Conservation (phyloP, 2,888 invertebrate species). For the Heteromurus nitidus region DNA sequence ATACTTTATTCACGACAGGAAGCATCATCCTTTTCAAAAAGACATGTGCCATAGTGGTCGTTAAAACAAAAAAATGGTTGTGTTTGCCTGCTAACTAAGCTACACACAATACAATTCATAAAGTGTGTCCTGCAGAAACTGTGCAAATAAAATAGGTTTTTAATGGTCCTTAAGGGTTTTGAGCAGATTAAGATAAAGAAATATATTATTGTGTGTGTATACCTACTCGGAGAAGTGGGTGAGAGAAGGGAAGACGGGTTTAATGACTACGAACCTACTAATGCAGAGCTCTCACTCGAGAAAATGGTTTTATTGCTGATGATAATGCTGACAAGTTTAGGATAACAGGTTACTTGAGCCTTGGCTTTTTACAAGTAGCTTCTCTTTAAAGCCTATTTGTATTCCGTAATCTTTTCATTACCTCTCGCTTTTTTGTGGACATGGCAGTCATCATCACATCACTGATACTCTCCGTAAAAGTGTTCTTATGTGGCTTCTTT, state of each 20-base stretch:
- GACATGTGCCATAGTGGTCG: constrained; percentile 39
- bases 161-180: constrained; percentile 51
- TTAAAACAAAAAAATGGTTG: constrained; percentile 27
- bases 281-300: constrained; percentile 12
- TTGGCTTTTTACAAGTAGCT: not conserved
- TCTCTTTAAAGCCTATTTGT: constrained; percentile 49
- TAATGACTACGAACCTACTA: constrained; percentile 25
- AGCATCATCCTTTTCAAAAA: not conserved
- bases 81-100: not conserved
- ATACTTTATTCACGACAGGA: constrained; percentile 53
- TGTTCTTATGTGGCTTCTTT: not conserved
- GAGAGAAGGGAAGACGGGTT: constrained; percentile 43
- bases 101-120: not conserved
- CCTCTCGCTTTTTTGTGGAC: constrained; percentile 32
- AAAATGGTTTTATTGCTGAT: constrained; percentile 50
- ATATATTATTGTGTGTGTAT: too few species aligned
- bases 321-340: constrained; percentile 51
- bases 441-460: constrained; percentile 49
- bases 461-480: not conserved
- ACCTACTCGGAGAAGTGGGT: not conserved
- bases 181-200: constrained; percentile 22
- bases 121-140: constrained; percentile 24
- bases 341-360: constrained; percentile 45
- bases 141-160: constrained; percentile 51
- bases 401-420: constrained; percentile 54